These are phyloP conservation scores for Drosophila repleta DNA, from an alignment of 1,140 invertebrate species.

Conservation along the genomic window DNA sequence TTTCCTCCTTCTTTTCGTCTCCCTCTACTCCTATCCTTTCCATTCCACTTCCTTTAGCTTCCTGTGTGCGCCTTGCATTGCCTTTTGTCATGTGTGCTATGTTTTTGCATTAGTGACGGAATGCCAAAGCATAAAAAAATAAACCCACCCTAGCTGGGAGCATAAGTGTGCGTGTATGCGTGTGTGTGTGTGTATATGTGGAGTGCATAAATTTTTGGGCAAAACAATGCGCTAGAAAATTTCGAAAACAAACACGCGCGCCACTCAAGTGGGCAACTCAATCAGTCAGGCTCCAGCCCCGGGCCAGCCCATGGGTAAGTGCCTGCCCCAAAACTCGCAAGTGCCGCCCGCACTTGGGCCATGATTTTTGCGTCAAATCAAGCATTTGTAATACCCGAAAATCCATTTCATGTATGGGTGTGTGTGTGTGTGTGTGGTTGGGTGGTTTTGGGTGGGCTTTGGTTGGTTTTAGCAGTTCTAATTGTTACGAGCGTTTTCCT, in stretches of 20 bases:
- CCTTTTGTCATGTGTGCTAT: conserved; percentile 9
- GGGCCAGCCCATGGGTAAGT: background rate
- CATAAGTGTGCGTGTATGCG: background rate
- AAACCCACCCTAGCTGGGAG: background rate
- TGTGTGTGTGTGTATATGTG: conserved; percentile 3
- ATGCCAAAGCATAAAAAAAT: conserved; percentile 51
- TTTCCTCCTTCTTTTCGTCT: background rate
- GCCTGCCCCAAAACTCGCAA: background rate
- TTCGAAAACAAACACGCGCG: conserved; percentile 71
- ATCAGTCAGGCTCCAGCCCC: conserved; percentile 12
- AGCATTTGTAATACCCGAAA: conserved; percentile 40
- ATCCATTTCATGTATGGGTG: conserved; percentile 20
- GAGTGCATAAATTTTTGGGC: conserved; percentile 52
- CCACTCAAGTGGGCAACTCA: conserved; percentile 44
- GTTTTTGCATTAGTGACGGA: conserved; percentile 42
- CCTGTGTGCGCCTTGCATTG: conserved; percentile 4
- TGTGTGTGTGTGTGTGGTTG: background rate
- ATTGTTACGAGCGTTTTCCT: conserved; percentile 69
- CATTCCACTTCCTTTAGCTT: background rate
- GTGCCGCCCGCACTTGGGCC: background rate
- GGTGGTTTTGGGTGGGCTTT: background rate
- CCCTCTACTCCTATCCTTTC: background rate
- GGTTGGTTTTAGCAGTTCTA: conserved; percentile 23
- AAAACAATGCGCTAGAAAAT: conserved; percentile 67
- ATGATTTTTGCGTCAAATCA: conserved; percentile 47